Base-by-base conservation (phyloP, 2,888 invertebrate species). In the Drosophila nigricruria region DNA sequence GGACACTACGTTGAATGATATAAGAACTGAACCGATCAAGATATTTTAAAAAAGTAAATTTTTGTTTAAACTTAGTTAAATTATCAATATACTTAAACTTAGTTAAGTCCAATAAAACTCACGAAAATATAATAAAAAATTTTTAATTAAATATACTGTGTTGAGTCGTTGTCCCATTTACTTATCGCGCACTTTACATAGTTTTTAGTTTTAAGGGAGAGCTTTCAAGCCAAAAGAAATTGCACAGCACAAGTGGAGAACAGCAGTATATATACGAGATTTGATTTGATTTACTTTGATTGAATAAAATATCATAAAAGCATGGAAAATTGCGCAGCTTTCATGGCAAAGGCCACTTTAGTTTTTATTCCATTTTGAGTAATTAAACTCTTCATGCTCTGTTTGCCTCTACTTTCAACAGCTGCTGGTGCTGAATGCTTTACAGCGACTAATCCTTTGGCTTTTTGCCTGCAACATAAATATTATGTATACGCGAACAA, bases 401-500 rank as follows among this genome's bases (percentile, higher is more conserved):
- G 54, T 72, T 67, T 54, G 62, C 63, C 57, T 68, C 80, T 74
- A 16, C 36, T 79, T 65, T 81, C 59, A 64, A 60, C 79, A 59
- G 47, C 78, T 72, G 63, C 76, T 70, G 72, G 57, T 53, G 54
- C 66, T 77, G 70, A 72, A 71, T 78, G 69, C 60, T 81, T 77
- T 70, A 62, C 50, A 66, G 59, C 57, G 56, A 68, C 57, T 52
- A 62, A 74, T 71, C 73, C 61, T 67, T 67, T 77, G 65, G 77
- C 74, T 80, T 73, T 74, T 77, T 77, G 71, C 60, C 64, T 64
- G 78, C 64, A 78, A 87, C 80, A 87, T 87, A 85, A 87, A 88
- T 81, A 86, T 87, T 82, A 83, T 81, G 78, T 85, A 83, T 85
- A 85, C 82, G 75, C 80, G 77, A 86, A 73, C 84, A 83, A 74